Conservation (phyloP, 2,888 invertebrate species). For the Pollenia labialis region DNA sequence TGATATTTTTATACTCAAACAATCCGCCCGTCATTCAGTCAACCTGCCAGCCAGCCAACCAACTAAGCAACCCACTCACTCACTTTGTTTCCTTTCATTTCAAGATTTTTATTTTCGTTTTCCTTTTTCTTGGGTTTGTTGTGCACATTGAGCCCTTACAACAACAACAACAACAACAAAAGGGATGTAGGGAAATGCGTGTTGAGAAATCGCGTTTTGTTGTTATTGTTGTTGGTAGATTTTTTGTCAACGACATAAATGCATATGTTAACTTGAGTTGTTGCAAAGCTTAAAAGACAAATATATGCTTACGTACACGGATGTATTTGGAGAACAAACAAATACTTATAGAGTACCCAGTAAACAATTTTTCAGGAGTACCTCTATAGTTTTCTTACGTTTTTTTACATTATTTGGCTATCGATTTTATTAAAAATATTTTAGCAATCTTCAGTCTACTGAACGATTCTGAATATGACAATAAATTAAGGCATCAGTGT, state of each 20-base stretch:
- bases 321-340: constrained; percentile 12
- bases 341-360: constrained; percentile 19
- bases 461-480: no score
- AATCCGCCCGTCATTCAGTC: constrained; percentile 26
- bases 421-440: no score
- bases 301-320: not conserved
- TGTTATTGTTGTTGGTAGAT: constrained; percentile 39
- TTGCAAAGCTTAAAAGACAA: constrained; percentile 31
- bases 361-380: not conserved
- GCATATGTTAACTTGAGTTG: constrained; percentile 70
- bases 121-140: constrained; percentile 26
- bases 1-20: constrained; percentile 28
- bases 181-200: constrained; percentile 64
- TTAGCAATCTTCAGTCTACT: no score
- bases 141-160: not conserved
- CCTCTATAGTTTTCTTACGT: no score
- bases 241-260: constrained; percentile 71
- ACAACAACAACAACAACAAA: not conserved
- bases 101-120: constrained; percentile 57
- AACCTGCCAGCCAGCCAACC: constrained; percentile 13
- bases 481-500: no score
- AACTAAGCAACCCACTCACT: constrained; percentile 37
- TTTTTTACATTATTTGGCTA: no score
- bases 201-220: constrained; percentile 61
- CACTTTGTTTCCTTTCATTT: constrained; percentile 59